Evolutionary conservation across 2,113 vertebrate species (phyloP).

Genomic region (Mionectes macconnelli): DNA sequence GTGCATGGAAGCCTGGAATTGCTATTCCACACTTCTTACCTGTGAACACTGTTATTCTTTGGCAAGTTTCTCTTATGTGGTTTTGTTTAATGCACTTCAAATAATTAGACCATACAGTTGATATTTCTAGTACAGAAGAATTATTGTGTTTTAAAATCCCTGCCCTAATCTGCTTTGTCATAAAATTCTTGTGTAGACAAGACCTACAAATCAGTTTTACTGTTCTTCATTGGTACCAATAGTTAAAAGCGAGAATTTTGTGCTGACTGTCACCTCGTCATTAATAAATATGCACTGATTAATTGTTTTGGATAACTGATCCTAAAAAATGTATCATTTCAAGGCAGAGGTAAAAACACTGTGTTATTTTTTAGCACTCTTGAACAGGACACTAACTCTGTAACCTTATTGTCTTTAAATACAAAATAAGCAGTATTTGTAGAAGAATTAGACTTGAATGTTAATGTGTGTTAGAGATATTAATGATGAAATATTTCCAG

Average conservation of each 20-base stretch:
- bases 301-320: background rate
- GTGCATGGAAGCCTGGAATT: background rate
- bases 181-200: background rate
- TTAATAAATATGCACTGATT: background rate
- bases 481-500: background rate
- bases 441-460: background rate
- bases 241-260: background rate
- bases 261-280: background rate
- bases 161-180: background rate
- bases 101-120: background rate
- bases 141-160: constrained; percentile 6
- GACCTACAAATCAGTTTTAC: background rate
- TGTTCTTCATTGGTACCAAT: background rate
- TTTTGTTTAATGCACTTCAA: background rate
- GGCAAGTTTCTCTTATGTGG: background rate
- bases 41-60: background rate
- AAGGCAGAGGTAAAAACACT: background rate
- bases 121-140: background rate
- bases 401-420: background rate
- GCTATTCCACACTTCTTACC: background rate
- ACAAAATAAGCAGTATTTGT: background rate
- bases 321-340: background rate
- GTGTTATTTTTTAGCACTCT: background rate
- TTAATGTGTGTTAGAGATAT: background rate
- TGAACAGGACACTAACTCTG: background rate